phyloP scores from a whole-genome alignment of 2,888 invertebrate genomes.

The Drosophila neotestacea region DNA sequence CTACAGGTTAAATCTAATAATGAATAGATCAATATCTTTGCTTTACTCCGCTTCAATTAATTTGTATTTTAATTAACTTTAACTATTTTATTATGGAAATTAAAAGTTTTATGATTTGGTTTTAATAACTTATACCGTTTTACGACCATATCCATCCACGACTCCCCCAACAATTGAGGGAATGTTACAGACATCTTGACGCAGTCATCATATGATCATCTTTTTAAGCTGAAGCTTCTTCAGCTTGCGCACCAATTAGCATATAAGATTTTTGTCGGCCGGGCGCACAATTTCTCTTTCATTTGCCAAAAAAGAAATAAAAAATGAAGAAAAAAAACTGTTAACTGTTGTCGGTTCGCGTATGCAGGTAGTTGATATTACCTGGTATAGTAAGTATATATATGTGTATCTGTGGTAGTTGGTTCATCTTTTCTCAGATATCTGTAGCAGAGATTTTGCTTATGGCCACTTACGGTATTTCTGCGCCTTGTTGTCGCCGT shows the following conservation, averaged over 20 bases:
- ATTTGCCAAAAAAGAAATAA: conserved; percentile 67
- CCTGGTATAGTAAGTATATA: conserved; percentile 10
- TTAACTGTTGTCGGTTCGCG: conserved; percentile 59
- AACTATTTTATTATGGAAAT: conserved; percentile 23
- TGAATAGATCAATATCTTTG: not conserved
- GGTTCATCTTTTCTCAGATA: conserved; percentile 49
- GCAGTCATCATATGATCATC: conserved; percentile 25
- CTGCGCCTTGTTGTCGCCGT: conserved; percentile 60
- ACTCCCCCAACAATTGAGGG: conserved; percentile 21
- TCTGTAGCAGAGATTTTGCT: conserved; percentile 72
- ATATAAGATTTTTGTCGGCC: conserved; percentile 61
- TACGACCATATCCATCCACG: conserved; percentile 3
- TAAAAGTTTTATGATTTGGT: conserved; percentile 13
- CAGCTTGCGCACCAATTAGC: conserved; percentile 65
- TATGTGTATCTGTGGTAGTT: conserved; percentile 22
- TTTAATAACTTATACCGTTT: conserved; percentile 10
- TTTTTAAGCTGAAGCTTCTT: conserved; percentile 18
- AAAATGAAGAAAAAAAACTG: conserved; percentile 43
- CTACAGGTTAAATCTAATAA: not conserved
- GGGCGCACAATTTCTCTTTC: conserved; percentile 73
- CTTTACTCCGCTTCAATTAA: not conserved
- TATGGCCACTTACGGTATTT: conserved; percentile 74
- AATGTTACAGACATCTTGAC: conserved; percentile 3
- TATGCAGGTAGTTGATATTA: conserved; percentile 51
- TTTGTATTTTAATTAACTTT: not conserved